Evolutionary conservation across 2,797 vertebrate species (phyloP).

Genomic region (Gymnoscopelus braueri): DNA sequence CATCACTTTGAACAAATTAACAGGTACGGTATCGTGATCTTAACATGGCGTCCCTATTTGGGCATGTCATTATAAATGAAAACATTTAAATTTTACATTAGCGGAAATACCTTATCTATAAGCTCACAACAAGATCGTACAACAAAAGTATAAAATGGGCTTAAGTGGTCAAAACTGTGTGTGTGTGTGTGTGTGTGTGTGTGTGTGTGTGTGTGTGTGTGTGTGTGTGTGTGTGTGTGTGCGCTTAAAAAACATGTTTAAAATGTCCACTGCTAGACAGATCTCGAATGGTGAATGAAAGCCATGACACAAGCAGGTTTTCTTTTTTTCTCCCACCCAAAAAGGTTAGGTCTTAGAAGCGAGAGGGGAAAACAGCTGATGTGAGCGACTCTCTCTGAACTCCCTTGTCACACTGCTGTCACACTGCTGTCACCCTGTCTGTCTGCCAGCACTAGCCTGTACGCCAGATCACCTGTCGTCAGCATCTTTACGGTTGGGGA

Average conservation of each 20-base stretch:
- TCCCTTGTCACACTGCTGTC: neutral
- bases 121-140: too few species aligned
- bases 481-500: conserved; percentile 3
- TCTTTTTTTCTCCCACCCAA: neutral
- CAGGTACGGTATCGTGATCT: too few species aligned
- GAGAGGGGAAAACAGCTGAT: conserved; percentile 23
- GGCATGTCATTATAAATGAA: too few species aligned
- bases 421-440: neutral
- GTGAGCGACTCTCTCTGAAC: neutral
- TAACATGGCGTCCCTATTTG: too few species aligned
- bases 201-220: too few species aligned
- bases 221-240: conserved; percentile 3
- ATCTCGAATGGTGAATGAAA: neutral
- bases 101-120: too few species aligned
- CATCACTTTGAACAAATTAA: too few species aligned
- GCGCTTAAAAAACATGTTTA: neutral
- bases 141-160: too few species aligned
- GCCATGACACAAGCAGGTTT: conserved; percentile 11
- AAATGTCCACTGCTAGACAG: neutral
- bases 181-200: too few species aligned
- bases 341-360: neutral
- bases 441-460: conserved; percentile 3
- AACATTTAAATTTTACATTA: too few species aligned
- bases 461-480: conserved; percentile 7
- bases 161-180: too few species aligned